Percentiles rank a stretch among this genome's conserved stretches.
Conservation (phyloP, 2,888 invertebrate genomes). For the Lasioglossum marginatum region DNA sequence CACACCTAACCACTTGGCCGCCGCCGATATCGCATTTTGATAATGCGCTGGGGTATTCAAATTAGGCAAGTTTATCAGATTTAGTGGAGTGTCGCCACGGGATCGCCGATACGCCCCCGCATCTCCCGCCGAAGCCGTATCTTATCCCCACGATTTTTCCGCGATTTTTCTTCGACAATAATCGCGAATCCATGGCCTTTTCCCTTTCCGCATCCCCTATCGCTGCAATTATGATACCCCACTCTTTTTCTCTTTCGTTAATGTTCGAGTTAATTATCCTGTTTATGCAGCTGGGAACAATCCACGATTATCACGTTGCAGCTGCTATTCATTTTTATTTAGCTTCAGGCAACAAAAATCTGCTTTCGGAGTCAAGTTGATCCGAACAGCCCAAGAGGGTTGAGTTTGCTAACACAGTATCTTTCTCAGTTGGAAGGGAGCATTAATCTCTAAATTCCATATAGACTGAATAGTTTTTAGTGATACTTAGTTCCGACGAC, state of each 20-base stretch:
- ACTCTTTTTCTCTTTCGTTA: not conserved
- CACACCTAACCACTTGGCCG: slow-evolving; percentile 72
- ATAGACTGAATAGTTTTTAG: not conserved
- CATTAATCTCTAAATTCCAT: not conserved
- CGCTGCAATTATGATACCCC: too few relatives aligned
- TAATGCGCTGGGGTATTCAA: slow-evolving; percentile 82
- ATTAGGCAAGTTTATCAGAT: slow-evolving; percentile 82
- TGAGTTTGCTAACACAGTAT: too few relatives aligned
- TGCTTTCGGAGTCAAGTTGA: not conserved
- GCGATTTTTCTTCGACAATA: not conserved
- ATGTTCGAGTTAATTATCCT: not conserved
- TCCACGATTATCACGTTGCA: too few relatives aligned
- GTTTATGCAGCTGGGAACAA: not conserved
- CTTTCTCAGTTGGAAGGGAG: too few relatives aligned
- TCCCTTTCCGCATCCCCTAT: not conserved
- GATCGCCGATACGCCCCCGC: slow-evolving; percentile 59
- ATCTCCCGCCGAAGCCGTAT: slow-evolving; percentile 28
- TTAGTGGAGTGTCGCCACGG: slow-evolving; percentile 75
- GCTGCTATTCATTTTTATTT: too few relatives aligned
- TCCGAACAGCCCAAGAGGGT: not conserved
- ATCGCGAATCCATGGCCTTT: slow-evolving; percentile 16
- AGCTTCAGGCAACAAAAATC: too few relatives aligned
- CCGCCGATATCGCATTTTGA: slow-evolving; percentile 82
- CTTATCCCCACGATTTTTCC: slow-evolving; percentile 48
- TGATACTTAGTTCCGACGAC: not conserved